Percentiles rank a stretch among this genome's conserved stretches.
These are phyloP conservation scores for Penaeus chinensis DNA, from an alignment of 1,140 invertebrate species.

Conservation along the genomic window DNA sequence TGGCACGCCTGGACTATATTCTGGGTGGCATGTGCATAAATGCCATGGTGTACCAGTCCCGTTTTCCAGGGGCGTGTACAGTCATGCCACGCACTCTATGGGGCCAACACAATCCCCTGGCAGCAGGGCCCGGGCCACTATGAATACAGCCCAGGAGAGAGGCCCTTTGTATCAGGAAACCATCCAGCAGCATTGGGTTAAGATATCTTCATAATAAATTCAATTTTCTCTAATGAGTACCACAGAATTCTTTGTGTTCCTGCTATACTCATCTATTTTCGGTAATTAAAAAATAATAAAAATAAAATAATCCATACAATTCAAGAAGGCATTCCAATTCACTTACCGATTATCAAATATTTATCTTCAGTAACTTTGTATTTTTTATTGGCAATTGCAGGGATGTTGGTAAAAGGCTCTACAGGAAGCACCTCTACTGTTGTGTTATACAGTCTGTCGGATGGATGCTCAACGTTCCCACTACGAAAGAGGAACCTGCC, in stretches of 20 bases:
- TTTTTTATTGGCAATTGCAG: conserved; percentile 65
- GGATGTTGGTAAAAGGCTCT: conserved; percentile 51
- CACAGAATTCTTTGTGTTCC: neutral
- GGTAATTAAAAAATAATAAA: neutral
- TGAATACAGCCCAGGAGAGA: too few species aligned
- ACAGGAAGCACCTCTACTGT: conserved; percentile 84
- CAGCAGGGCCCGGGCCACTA: too few species aligned
- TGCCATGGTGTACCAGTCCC: too few species aligned
- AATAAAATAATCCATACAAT: conserved; percentile 39
- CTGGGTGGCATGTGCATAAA: too few species aligned
- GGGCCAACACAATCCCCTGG: too few species aligned
- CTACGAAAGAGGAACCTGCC: conserved; percentile 87
- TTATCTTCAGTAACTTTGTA: conserved; percentile 75
- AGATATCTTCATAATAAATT: too few species aligned
- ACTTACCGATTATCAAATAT: conserved; percentile 78
- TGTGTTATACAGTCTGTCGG: conserved; percentile 91
- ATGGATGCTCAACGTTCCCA: conserved; percentile 91
- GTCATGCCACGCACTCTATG: too few species aligned
- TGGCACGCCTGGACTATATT: too few species aligned
- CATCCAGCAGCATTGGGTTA: too few species aligned
- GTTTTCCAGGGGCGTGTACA: too few species aligned
- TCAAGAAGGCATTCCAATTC: conserved; percentile 20
- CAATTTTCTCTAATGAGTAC: too few species aligned
- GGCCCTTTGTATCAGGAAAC: too few species aligned
- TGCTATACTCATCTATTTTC: neutral